Base-by-base conservation (phyloP, 2,797 vertebrate species). In the Sebastes jordani region DNA sequence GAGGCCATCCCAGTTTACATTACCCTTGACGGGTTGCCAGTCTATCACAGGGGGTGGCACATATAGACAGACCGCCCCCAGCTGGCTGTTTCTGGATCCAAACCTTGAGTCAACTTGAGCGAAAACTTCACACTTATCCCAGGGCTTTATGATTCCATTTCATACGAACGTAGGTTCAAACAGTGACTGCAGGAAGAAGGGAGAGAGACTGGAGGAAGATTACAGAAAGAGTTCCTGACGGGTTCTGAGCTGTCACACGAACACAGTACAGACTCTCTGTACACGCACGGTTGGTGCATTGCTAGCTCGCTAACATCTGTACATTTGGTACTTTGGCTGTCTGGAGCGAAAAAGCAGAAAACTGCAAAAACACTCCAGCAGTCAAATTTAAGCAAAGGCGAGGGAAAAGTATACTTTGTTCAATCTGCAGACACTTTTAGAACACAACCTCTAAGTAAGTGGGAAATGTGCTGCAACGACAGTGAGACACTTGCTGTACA, bases 351-450 rank as follows among this genome's bases (percentile, higher is more conserved):
- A 23, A 38, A 69, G 64, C n/a, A 23, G 34, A 0, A 0, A 30
- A 75, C 32, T 11, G 23, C 22, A 58, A 67, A 67, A 49, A 27
- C 52, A 49, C 20, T 32, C 25, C 32, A 18, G 55, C 27, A 64
- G 32, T 55, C 23, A 74, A 38, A 65, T 34, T 20, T 78, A 23
- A 60, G 55, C 62, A 65, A 69, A 78, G 4, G 20, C 8, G 2
- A 5, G 11, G 65, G 11, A 27, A 72, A 70, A 83, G 79, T 32
- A 64, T 14, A 61, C 1, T 54, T 80, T 36, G 9, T 71, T 78
- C 25, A 30, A 27, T 58, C 27, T 74, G 42, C 42, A 59, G 68
- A 63, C 55, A 65, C 55, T 71, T 49, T 71, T 29, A 73, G 20
- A 36, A 64, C 74, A 32, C 36, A 11, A 62, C 6, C 55, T 77